Evolutionary conservation across 2,113 vertebrate species (phyloP), one percentile per base, ranked within the genome.

Genomic region (Ciconia maguari): DNA sequence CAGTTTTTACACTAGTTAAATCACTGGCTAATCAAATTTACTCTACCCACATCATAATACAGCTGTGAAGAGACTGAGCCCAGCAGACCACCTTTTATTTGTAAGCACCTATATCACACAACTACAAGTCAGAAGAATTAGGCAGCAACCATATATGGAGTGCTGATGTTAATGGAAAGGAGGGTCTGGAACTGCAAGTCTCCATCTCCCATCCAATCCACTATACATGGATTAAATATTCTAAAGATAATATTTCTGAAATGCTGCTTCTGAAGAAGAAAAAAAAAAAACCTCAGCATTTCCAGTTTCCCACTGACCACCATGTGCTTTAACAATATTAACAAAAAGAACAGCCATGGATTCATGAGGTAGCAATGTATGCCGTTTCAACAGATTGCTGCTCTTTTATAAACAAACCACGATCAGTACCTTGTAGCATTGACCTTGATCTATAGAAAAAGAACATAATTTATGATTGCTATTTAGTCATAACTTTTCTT

Each of bases 101-200:
- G 17, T 36, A 36, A 44, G 21, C 8, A 25, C 16, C 41, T 36
- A 22, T 22, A 16, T 36, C 46, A 9, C 71, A 54, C 10, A 60
- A 1, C 16, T n/a, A 12, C 3, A 2, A 7, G 32, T 7, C 22
- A 54, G 41, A 78, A 60, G 14, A 61, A 68, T 30, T 4, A 42
- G 22, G 19, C 29, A 78, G 42, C 54, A 49, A 41, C 25, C 0
- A 3, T n/a, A 13, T 3, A 10, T 5, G 6, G 14, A 60, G 26
- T 11, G 25, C 15, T 76, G 41, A 34, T 32, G 49, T 6, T 52
- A 18, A 13, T 11, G 24, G 46, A 71, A 29, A 24, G n/a, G 20
- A 21, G 41, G 16, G 22, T 42, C 22, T 48, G 42, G 24, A 92
- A 8, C 44, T 32, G 18, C 2, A 32, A 20, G 14, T 51, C 30